Base-by-base conservation (phyloP, 2,797 vertebrate species). In the Anas bernieri region DNA sequence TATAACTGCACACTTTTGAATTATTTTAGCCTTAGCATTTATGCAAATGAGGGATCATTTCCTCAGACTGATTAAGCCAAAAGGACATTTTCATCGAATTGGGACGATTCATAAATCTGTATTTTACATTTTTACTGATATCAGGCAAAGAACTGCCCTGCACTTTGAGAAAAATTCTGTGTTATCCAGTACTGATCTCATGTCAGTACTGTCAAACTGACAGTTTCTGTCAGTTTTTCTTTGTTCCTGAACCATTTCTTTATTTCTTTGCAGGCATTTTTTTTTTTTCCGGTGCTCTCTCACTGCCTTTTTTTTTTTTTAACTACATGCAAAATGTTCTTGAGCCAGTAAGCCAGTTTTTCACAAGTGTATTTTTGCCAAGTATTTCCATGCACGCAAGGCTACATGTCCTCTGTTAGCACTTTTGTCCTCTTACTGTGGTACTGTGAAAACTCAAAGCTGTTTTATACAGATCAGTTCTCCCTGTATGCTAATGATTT, bases 11-110 rank as follows among this genome's bases (percentile, higher is more conserved):
- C 11, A 9, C 90, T 91, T 96, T 93, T 75, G 50, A 87, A 79
- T 63, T 55, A 89, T 86, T 85, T 88, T 77, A 85, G 43, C 37
- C 45, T 73, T 79, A 77, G 14, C 1, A 21, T 59, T 90, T 94
- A 41, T 76, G 61, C 23, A 90, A 74, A 80, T 80, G 61, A 90
- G 30, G n/a, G 91, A 48, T 83, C 1, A 31, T 84, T 94, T 92
- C 58, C 33, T 83, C 33, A 55, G 17, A 73, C 1, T 22, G 8
- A 69, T 90, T 77, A 92, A 90, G 39, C 23, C 63, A 75, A 75
- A 94, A 92, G 46, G 21, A 77, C 28, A 75, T 87, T 96, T 91
- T 87, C 46, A 83, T 30, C 61, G 61, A 92, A 72, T 66, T 67
- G 41, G 26, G 23, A 43, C 56, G 73, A 66, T 85, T 93, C 33